A percentile compares a stretch with the other conserved stretches of the same genome.
Evolutionary conservation across 2,113 vertebrate species (phyloP).

Genomic region (Rhizomys pruinosus): DNA sequence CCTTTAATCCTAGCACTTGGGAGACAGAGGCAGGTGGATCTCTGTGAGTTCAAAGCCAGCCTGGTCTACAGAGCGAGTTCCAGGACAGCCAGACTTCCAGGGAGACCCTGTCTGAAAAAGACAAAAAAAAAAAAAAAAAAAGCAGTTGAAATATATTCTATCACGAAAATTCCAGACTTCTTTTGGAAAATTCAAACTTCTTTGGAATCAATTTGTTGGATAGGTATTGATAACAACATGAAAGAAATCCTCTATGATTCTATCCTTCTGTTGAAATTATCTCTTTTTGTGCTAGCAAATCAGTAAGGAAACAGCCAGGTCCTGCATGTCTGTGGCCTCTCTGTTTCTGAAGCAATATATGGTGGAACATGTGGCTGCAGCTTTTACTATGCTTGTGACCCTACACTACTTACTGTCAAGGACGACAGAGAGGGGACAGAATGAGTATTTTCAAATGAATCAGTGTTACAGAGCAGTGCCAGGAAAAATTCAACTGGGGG

Average conservation of each 20-base stretch:
- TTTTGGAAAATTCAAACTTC: slow-evolving; percentile 16
- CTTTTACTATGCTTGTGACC: background rate
- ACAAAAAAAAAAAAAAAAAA: too few species aligned
- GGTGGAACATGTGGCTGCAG: background rate
- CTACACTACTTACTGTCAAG: background rate
- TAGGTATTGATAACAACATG: background rate
- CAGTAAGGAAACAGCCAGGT: rapidly evolving
- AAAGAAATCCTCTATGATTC: background rate
- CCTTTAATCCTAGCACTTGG: too few species aligned
- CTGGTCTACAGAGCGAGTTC: too few species aligned
- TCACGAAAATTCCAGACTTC: slow-evolving; percentile 42
- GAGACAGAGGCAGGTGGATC: too few species aligned
- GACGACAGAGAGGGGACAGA: background rate
- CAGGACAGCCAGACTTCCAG: too few species aligned
- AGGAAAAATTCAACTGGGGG: background rate
- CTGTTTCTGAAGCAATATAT: background rate
- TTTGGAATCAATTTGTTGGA: background rate
- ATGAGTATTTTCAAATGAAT: slow-evolving; percentile 13
- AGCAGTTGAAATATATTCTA: background rate
- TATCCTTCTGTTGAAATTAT: background rate
- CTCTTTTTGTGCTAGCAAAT: background rate
- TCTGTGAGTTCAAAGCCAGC: too few species aligned
- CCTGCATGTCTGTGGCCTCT: background rate
- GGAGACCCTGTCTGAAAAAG: too few species aligned
- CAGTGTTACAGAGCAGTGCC: background rate